Conservation (phyloP, 1,140 invertebrate genomes). For the Nephotettix cincticeps region DNA sequence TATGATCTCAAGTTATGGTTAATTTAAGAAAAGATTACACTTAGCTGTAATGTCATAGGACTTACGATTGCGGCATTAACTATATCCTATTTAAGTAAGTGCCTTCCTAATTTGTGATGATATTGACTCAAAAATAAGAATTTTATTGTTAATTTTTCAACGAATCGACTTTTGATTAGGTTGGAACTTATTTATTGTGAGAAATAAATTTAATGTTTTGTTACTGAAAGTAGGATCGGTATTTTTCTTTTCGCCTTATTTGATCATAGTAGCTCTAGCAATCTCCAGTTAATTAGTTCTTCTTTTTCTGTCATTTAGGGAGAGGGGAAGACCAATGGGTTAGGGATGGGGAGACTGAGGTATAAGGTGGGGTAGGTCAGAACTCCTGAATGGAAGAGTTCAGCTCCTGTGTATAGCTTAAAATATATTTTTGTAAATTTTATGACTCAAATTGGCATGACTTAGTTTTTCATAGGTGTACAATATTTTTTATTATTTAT, state of each 20-base stretch:
- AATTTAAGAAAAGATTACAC: not conserved
- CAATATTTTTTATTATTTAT: not conserved
- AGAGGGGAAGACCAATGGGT: not conserved
- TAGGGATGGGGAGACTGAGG: not conserved
- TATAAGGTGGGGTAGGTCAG: too few species aligned
- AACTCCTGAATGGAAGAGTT: too few species aligned
- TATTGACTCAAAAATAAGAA: not conserved
- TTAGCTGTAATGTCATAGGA: not conserved
- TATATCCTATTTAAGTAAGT: not conserved
- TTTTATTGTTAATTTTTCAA: slow-evolving; percentile 17
- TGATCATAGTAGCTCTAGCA: not conserved
- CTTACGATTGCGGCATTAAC: not conserved
- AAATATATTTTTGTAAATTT: not conserved
- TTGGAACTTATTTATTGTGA: not conserved
- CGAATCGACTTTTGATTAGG: not conserved
- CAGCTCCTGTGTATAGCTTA: too few species aligned
- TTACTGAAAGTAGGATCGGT: not conserved
- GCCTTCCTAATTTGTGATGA: slow-evolving; percentile 12
- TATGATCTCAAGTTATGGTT: not conserved
- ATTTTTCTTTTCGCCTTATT: not conserved
- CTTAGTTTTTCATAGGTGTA: not conserved
- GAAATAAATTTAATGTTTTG: not conserved
- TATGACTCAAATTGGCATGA: not conserved
- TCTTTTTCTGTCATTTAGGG: not conserved
- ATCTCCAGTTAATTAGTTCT: not conserved